Base-by-base conservation (phyloP, 1,140 invertebrate species). In the Laupala kohalensis region DNA sequence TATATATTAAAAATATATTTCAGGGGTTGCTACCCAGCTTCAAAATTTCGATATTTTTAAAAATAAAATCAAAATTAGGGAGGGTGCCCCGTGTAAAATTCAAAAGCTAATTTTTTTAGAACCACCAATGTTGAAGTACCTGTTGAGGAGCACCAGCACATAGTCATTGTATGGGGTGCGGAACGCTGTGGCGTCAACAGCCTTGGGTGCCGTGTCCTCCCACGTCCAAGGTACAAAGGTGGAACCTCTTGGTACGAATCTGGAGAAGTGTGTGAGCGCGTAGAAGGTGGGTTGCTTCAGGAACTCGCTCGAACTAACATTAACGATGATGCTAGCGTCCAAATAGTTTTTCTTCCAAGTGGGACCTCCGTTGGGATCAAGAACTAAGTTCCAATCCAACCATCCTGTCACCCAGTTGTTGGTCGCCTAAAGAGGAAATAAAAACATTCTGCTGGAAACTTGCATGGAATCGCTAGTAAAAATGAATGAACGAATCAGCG, bases 371-470 rank as follows among this genome's bases (percentile, higher is more conserved):
- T 80, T 72, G 73, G 81, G 74, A 76, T 87, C 79, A 23, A 89
- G 75, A 5, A 81, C 85, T 25, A 89, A 76, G 76, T 89, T 89
- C 88, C 88, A 90, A 76, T 89, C 88, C 28, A 84, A 81, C 86
- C 86, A 88, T 0, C 85, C 83, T 78, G 84, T 88, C 71, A 85
- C 84, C 78, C 81, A 87, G 77, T 90, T 84, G 74, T 89, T 88
- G 63, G 26, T 0, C 15, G 30, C 71, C 71, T 72, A 64, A 5
- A 69, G 4, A 26, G 25, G 27, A 66, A 26, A 66, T n/a, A 64
- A 6, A 23, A n/a, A 64, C 5, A 1, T 5, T 5, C 63, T 64
- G 4, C n/a, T n/a, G n/a, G n/a, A n/a, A n/a, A n/a, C n/a, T n/a
- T n/a, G n/a, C n/a, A n/a, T n/a, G n/a, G n/a, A n/a, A n/a, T n/a